Base-by-base conservation (phyloP, 2,113 vertebrate species). In the Camarhynchus parvulus region DNA sequence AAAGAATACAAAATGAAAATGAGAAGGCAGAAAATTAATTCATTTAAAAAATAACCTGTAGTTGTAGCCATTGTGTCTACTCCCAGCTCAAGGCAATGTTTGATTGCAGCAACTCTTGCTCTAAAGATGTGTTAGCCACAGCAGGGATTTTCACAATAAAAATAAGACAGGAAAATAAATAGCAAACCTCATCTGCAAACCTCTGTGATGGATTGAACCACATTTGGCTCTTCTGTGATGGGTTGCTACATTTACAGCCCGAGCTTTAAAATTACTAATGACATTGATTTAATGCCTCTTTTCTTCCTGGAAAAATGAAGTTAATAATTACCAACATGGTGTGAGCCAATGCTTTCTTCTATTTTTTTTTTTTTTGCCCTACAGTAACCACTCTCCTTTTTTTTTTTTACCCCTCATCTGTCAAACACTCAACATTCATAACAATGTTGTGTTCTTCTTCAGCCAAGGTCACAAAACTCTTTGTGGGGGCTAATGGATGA, bases 201-300 rank as follows among this genome's bases (percentile, higher is more conserved):
- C 46, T 89, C 75, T 50, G 70, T 80, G 89, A 72, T 76, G 41
- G 77, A 92, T 95, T 82, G 56, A 80, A 68, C 69, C 33, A 53
- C 58, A 46, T 68, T 84, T 95, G 91, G 81, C 87, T 94, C 42
- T 58, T 94, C 49, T 76, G 25, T 91, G 44, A 84, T 35, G 44
- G 24, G 24, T 75, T 89, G 82, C 69, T 90, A 77, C 44, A 28
- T 74, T 91, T 91, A 53, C 0, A 96, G 79, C 55, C 63, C 6
- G 7, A 91, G 73, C 7, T 8, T 90, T 95, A 76, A 84, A 95
- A 79, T 94, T 94, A 44, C 83, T 47, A 39, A 64, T 89, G 87
- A 87, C 74, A 46, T 76, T 97, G 83, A 95, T 94, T 89, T 94
- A 97, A 78, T 81, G 66, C 77, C 52, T 83, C 77, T 95, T 72